Base-by-base conservation (phyloP, 2,888 invertebrate species). In the Pomacea canaliculata region DNA sequence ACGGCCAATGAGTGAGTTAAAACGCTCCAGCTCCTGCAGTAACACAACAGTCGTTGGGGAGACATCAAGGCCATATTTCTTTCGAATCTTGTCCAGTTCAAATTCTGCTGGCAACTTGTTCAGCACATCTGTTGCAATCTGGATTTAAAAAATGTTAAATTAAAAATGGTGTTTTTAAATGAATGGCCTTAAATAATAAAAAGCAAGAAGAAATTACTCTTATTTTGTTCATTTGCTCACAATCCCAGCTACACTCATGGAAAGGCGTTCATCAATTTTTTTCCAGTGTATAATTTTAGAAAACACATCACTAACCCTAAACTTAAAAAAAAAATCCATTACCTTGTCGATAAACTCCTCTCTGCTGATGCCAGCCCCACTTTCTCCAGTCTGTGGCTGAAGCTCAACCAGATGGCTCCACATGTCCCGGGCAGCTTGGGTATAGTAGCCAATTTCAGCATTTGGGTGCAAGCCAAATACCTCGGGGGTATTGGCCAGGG, bases 381-480 rank as follows among this genome's bases (percentile, higher is more conserved):
- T 89, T 91, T 91, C 89, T 96, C 96, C 95, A 76, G 95, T 95
- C 92, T 96, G 96, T 18, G 97, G 97, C 89, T 97, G 97, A 67
- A 97, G 91, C 85, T 97, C 96, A 82, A 96, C 95, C 83, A 97
- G 93, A 89, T 95, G 94, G 67, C 91, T 92, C 96, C 97, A 97
- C 93, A 97, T 96, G 88, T 94, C 94, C 84, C 95, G 94, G 16
- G 96, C 95, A 0, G 96, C 95, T 89, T 95, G 94, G 74, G 96
- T 96, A 91, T 96, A 97, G 92, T 97, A 97, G 12, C 96, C 96
- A 88, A 97, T 97, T 93, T 97, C 97, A 0, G 97, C 97, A 92
- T 97, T 97, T n/a, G 96, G 94, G 92, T 97, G 96, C 71, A 97
- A 92, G 13, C 97, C 97, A 92, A 97, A 96, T 76, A 97, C 96